Evolutionary conservation across 2,113 vertebrate species (phyloP).

Genomic region (Myotis yumanensis): DNA sequence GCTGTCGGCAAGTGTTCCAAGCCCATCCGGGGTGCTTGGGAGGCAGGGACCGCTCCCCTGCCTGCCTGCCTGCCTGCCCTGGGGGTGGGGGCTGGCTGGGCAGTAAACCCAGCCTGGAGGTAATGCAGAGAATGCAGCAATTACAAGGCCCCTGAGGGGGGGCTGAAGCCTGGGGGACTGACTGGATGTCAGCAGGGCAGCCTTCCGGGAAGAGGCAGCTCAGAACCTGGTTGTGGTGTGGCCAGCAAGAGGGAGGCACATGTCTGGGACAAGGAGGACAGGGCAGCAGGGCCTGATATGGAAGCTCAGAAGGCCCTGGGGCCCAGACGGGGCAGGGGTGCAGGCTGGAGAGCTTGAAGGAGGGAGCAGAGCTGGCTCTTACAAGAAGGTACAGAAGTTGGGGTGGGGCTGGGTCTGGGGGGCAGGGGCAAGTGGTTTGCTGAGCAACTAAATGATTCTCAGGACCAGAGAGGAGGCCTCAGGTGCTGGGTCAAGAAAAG

Average conservation of each 20-base stretch:
- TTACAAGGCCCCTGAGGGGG: background rate
- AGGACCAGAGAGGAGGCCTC: background rate
- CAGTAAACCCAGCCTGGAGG: background rate
- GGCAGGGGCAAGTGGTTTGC: background rate
- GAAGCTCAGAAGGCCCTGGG: background rate
- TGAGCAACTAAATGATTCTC: background rate
- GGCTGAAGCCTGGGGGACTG: background rate
- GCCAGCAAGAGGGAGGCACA: background rate
- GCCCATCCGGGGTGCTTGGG: background rate
- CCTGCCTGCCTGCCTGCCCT: background rate
- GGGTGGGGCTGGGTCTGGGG: background rate
- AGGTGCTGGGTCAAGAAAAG: background rate
- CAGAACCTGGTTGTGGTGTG: background rate
- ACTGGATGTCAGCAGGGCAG: background rate
- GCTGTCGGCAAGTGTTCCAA: slow-evolving; percentile 6
- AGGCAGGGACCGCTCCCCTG: background rate
- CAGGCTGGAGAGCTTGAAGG: background rate
- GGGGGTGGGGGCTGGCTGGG: background rate
- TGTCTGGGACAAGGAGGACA: background rate
- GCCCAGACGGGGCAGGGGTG: background rate
- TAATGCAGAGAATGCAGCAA: background rate
- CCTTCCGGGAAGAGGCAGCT: background rate
- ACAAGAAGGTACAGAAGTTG: background rate
- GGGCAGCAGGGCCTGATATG: background rate
- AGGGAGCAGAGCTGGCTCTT: background rate